Base-by-base conservation (phyloP, 2,888 invertebrate species). In the Unio pictorum region DNA sequence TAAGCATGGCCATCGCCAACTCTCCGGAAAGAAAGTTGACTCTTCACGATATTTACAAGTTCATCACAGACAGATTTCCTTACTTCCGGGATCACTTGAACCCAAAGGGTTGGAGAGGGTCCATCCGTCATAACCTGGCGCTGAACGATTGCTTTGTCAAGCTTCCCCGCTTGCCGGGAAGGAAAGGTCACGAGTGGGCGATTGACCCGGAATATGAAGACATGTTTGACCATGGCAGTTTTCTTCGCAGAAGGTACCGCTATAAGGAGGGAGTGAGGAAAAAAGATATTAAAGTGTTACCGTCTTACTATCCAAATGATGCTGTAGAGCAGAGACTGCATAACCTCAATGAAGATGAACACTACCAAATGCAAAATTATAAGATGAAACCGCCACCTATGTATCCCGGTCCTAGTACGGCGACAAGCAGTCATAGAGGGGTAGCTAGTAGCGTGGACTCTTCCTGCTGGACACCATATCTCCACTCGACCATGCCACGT, bases 141-240 rank as follows among this genome's bases (percentile, higher is more conserved):
- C 80, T 87, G 58, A 87, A 87, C 72, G 87, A 87, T 69, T 87
- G 87, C 72, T 87, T 87, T 74, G 72, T 86, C 71, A 87, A 87
- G 71, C 70, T 82, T 23, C 78, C 83, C 3, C 82, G 85, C 11
- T 77, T 78, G 54, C 81, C 84, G 2, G 86, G 86, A 1, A 82
- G 78, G 77, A 87, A 86, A 71, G 87, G 87, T 6, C 84, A 85
- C 67, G 82, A 83, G 56, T 87, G 87, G 86, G 81, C 85, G 5
- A 85, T 85, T 54, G 83, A 86, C 65, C 82, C 84, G 0, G 80
- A 81, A 18, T 86, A 82, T 59, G 84, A 84, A 62, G 86, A 86
- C 71, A 86, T 86, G 86, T 86, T 86, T 73, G 86, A 86, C 64
- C 84, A 84, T 64, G 86, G 86, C 17, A 85, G 85, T 67, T 84